Evolutionary conservation across 2,888 invertebrate genomes (phyloP).

Genomic region (Drosophila diplacantha): DNA sequence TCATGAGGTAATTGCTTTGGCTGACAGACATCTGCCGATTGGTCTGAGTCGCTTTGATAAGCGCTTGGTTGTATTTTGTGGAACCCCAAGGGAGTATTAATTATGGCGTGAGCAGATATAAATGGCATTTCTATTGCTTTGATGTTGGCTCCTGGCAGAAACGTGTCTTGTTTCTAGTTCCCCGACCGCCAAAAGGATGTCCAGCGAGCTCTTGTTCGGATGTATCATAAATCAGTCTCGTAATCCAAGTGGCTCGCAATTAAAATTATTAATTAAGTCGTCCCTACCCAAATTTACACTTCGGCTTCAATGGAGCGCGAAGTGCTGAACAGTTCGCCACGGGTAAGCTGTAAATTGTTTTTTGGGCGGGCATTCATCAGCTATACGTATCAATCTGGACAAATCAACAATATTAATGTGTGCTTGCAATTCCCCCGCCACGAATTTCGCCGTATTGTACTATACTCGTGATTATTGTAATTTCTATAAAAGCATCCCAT

Average conservation of each 20-base stretch:
- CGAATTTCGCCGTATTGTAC: conserved; percentile 3
- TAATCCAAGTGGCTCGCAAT: conserved; percentile 12
- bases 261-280: conserved; percentile 15
- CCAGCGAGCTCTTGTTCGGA: background rate
- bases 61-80: background rate
- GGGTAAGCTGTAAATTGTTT: conserved; percentile 2
- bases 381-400: background rate
- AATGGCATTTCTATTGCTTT: conserved; percentile 25
- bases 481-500: conserved; percentile 62
- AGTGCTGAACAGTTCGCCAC: conserved; percentile 1
- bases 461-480: conserved; percentile 47
- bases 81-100: conserved; percentile 8
- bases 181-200: background rate
- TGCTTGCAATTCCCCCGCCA: conserved; percentile 1
- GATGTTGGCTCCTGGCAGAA: conserved; percentile 17
- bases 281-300: background rate
- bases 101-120: conserved; percentile 15
- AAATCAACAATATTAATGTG: conserved; percentile 30
- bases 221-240: conserved; percentile 21
- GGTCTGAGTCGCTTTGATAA: conserved; percentile 25
- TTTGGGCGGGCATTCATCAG: background rate
- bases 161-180: conserved; percentile 15
- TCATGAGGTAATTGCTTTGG: conserved; percentile 28
- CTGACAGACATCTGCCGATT: conserved; percentile 12
- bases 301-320: background rate